These are phyloP conservation scores for Dilophus febrilis DNA, from an alignment of 2,888 invertebrate species.

Conservation along the genomic window DNA sequence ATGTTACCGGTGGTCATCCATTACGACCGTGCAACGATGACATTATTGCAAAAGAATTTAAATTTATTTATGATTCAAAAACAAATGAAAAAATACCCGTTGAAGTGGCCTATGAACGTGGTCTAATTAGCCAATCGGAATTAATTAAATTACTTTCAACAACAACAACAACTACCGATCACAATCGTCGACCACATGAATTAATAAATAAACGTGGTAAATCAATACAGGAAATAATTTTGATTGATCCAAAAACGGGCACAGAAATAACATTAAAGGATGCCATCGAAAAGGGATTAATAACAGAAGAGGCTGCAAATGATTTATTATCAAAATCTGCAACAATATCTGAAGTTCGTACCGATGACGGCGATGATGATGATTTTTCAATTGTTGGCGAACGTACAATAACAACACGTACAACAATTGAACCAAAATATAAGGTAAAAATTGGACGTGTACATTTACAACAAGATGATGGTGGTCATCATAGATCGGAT, in stretches of 20 bases:
- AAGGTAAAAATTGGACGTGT: constrained; percentile 45
- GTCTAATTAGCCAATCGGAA: constrained; percentile 40
- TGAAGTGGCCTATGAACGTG: constrained; percentile 63
- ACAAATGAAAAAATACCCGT: constrained; percentile 65
- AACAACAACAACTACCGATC: no score
- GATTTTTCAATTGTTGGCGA: no score
- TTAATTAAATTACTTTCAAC: constrained; percentile 15
- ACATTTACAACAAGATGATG: constrained; percentile 25
- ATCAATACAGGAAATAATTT: constrained; percentile 8
- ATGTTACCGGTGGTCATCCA: constrained; percentile 52
- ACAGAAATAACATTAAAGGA: constrained; percentile 41
- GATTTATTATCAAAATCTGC: not conserved
- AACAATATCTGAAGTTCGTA: constrained; percentile 16
- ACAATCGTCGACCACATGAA: no score
- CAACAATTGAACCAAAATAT: constrained; percentile 48
- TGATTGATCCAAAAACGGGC: constrained; percentile 27
- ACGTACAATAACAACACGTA: constrained; percentile 21
- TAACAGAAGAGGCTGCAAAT: constrained; percentile 10
- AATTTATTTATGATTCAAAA: constrained; percentile 58
- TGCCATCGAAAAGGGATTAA: constrained; percentile 37
- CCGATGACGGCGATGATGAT: constrained; percentile 19
- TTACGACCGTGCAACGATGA: constrained; percentile 42
- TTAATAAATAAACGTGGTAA: no score
- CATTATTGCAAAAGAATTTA: constrained; percentile 48
- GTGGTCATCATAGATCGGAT: constrained; percentile 37